Evolutionary conservation across 30 jellyfish, hydroid and myxozoan genomes (phyloP), one percentile per base, ranked within the genome.

Genomic region (Pelagia noctiluca): DNA sequence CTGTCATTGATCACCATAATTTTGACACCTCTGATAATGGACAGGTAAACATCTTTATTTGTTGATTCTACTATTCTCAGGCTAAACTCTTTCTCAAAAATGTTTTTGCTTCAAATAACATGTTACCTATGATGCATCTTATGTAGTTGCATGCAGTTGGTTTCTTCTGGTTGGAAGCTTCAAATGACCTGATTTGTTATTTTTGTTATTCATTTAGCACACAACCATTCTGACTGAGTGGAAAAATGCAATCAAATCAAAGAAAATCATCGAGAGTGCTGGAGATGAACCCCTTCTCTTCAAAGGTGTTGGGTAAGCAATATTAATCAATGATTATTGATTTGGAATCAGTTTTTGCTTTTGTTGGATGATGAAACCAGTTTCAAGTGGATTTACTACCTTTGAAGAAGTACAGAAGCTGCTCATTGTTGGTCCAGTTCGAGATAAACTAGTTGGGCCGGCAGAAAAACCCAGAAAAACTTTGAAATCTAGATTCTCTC

Each of bases 21-120:
- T 91, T 84, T 84, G 98, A 91, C 75, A 32, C 71, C 4, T 75
- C 98, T 24, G 98, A 91, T 62, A 92, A 91, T 46, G 98, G 98
- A 61, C 73, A 82, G 81, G 97, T 89, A 74, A n/a, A n/a, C n/a
- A n/a, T n/a, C n/a, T n/a, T n/a, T n/a, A n/a, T n/a, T n/a, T n/a
- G n/a, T n/a, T n/a, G n/a, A n/a, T n/a, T n/a, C n/a, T n/a, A n/a
- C n/a, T n/a, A n/a, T n/a, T n/a, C n/a, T n/a, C n/a, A n/a, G n/a
- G n/a, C n/a, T n/a, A n/a, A n/a, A n/a, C n/a, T n/a, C n/a, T n/a
- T n/a, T n/a, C n/a, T n/a, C n/a, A n/a, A n/a, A n/a, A n/a, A n/a
- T n/a, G n/a, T n/a, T n/a, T n/a, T n/a, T n/a, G n/a, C n/a, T n/a
- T n/a, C n/a, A n/a, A n/a, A n/a, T n/a, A n/a, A n/a, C n/a, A n/a